Percentiles rank a stretch among this genome's conserved stretches.
Evolutionary conservation across 30 jellyfish, hydroid and myxozoan genomes (phyloP).

Genomic region (Nemopilema nomurai): DNA sequence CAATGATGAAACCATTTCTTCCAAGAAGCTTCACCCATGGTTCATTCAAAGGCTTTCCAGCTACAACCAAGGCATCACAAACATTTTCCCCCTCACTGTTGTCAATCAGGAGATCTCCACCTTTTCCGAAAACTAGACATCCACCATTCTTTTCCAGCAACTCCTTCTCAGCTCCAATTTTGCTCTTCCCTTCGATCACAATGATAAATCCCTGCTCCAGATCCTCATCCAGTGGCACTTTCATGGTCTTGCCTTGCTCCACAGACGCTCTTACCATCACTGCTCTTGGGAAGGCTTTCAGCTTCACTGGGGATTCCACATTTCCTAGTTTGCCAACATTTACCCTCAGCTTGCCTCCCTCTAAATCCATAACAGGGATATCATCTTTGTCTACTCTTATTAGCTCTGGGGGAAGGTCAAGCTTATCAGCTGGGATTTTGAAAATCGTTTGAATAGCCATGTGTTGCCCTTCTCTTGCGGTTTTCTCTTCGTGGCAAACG

Average conservation of each 20-base stretch:
- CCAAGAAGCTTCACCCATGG: conserved; percentile 63
- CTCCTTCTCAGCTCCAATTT: conserved; percentile 46
- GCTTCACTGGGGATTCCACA: conserved; percentile 48
- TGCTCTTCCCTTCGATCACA: conserved; percentile 43
- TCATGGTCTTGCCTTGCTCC: conserved; percentile 42
- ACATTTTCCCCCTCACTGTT: conserved; percentile 13
- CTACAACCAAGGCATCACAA: conserved; percentile 50
- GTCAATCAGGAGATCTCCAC: conserved; percentile 28
- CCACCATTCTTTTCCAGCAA: conserved; percentile 25
- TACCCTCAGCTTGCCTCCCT: conserved; percentile 38
- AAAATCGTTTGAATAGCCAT: conserved; percentile 47
- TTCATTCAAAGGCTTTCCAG: conserved; percentile 52
- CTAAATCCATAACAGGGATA: conserved; percentile 45
- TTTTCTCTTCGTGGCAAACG: conserved; percentile 47
- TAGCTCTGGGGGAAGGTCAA: conserved; percentile 30
- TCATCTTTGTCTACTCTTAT: conserved; percentile 21
- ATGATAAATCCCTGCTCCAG: conserved; percentile 41
- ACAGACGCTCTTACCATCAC: conserved; percentile 44
- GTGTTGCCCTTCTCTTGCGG: conserved; percentile 40
- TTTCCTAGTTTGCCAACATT: conserved; percentile 45
- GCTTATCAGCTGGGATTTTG: conserved; percentile 42
- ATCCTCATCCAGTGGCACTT: conserved; percentile 43
- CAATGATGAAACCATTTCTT: conserved; percentile 51
- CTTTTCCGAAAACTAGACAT: conserved; percentile 23
- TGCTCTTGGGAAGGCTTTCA: conserved; percentile 56